Percentiles rank a stretch among this genome's conserved stretches.
phyloP scores from a whole-genome alignment of 2,113 vertebrate genomes.

The Pipra filicauda region DNA sequence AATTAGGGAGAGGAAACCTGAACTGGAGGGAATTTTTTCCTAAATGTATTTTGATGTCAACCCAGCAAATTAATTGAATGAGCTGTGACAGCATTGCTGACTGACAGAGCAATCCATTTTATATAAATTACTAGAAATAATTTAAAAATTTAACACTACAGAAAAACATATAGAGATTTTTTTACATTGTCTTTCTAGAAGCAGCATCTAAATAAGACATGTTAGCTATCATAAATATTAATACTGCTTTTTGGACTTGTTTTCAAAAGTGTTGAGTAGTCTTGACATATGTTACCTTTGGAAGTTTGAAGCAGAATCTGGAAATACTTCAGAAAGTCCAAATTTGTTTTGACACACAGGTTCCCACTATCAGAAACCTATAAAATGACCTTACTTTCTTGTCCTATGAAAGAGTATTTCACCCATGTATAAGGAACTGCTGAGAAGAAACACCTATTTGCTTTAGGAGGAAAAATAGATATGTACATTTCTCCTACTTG shows the following conservation, averaged over 20 bases:
- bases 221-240: not conserved
- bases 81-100: not conserved
- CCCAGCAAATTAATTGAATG: not conserved
- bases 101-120: not conserved
- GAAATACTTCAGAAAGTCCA: not conserved
- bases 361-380: not conserved
- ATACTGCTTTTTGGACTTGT: not conserved
- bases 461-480: not conserved
- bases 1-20: not conserved
- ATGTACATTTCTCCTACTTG: not conserved
- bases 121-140: not conserved
- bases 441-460: not conserved
- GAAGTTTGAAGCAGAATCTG: not conserved
- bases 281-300: not conserved
- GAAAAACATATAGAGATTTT: not conserved
- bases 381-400: not conserved
- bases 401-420: not conserved
- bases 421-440: not conserved
- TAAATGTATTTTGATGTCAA: not conserved
- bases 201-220: not conserved
- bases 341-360: not conserved
- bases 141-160: not conserved
- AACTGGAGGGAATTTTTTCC: not conserved
- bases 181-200: not conserved
- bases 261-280: not conserved